These are phyloP conservation scores for Bufo gargarizans DNA, from an alignment of 2,113 vertebrate genomes.

Conservation along the genomic window DNA sequence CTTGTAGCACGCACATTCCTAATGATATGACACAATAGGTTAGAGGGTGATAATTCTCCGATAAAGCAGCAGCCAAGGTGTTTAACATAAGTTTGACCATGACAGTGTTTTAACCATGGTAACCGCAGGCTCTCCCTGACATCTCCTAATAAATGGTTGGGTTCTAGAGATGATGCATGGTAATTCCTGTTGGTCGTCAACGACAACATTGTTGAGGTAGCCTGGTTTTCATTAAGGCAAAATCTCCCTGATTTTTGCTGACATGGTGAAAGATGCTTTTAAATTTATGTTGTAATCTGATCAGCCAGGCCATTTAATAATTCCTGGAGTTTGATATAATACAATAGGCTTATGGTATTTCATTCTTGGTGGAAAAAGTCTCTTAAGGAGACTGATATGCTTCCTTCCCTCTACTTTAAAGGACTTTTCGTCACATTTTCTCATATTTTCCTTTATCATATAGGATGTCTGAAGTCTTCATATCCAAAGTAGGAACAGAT, in stretches of 20 bases:
- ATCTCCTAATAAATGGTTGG: conserved; percentile 38
- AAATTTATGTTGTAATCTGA: conserved; percentile 48
- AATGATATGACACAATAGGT: conserved; percentile 13
- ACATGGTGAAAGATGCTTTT: conserved; percentile 45
- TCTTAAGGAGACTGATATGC: conserved; percentile 44
- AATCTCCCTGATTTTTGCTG: conserved; percentile 50
- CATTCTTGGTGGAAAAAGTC: conserved; percentile 40
- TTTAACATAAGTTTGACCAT: conserved; percentile 33
- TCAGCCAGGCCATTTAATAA: conserved; percentile 38
- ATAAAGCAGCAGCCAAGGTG: conserved; percentile 19
- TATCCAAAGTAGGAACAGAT: conserved; percentile 1
- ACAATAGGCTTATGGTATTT: conserved; percentile 53
- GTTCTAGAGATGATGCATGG: conserved; percentile 41
- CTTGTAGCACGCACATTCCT: conserved; percentile 19
- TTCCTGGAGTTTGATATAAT: conserved; percentile 51
- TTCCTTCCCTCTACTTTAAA: conserved; percentile 32
- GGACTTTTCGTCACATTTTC: conserved; percentile 23
- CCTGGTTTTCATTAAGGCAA: conserved; percentile 49
- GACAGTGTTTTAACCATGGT: conserved; percentile 41
- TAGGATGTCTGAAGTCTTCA: not conserved
- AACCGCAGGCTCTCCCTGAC: conserved; percentile 44
- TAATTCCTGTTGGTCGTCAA: conserved; percentile 39
- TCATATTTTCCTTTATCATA: conserved; percentile 13
- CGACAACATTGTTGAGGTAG: conserved; percentile 46
- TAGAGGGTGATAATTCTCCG: conserved; percentile 33